A percentile compares a stretch with the other conserved stretches of the same genome.
These are phyloP conservation scores for Gallinago media DNA, from an alignment of 2,113 vertebrate species.

Conservation along the genomic window DNA sequence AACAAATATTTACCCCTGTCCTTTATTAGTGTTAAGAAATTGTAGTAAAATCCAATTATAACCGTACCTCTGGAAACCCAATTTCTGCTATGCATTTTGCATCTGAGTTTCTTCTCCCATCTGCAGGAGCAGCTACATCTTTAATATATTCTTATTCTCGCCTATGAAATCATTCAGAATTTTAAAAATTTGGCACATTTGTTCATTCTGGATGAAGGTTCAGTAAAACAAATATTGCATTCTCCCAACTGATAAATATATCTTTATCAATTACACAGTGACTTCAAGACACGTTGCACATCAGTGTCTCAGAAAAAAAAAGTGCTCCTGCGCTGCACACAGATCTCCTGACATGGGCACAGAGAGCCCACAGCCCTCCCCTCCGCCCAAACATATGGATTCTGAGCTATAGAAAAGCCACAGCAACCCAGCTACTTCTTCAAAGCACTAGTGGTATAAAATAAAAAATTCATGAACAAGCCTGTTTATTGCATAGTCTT, in stretches of 20 bases:
- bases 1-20: neutral
- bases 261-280: neutral
- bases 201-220: neutral
- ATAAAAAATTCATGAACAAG: constrained; percentile 43
- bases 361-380: neutral
- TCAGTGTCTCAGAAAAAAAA: neutral
- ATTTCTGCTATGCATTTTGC: neutral
- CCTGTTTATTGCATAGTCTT: constrained; percentile 47
- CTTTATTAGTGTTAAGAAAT: neutral
- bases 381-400: neutral
- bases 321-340: neutral
- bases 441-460: neutral
- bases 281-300: neutral
- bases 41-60: neutral
- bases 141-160: neutral
- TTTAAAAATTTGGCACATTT: neutral
- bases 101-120: neutral
- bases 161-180: constrained; percentile 3
- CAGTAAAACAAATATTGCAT: neutral
- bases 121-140: neutral
- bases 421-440: neutral
- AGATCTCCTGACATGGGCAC: neutral
- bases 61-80: neutral
- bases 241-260: neutral
- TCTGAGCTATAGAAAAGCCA: neutral